Evolutionary conservation across 2,797 vertebrate species (phyloP).

Genomic region (Paramormyrops hopkinsi): DNA sequence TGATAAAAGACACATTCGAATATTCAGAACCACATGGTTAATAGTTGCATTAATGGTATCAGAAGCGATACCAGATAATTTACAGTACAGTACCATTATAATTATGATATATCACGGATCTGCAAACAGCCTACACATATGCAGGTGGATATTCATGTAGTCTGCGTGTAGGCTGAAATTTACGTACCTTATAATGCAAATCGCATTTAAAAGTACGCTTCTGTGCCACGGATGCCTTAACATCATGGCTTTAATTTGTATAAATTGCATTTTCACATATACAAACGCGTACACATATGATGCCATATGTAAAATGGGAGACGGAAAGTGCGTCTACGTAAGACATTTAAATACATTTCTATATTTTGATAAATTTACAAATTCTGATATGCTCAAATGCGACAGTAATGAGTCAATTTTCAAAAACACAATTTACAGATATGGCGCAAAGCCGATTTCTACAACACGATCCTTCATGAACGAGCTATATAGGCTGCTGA

Average conservation of each 20-base stretch:
- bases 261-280: background rate
- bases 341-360: background rate
- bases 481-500: background rate
- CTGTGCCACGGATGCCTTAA: background rate
- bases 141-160: background rate
- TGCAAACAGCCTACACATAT: constrained; percentile 7
- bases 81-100: background rate
- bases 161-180: background rate
- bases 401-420: constrained; percentile 48
- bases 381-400: constrained; percentile 39
- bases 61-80: background rate
- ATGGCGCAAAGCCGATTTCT: background rate
- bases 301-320: background rate
- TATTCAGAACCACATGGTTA: background rate
- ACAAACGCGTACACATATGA: background rate
- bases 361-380: constrained; percentile 30
- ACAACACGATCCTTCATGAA: background rate
- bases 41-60: background rate
- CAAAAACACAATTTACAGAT: constrained; percentile 21
- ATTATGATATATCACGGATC: background rate
- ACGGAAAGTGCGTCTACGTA: background rate
- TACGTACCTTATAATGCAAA: background rate
- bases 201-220: background rate
- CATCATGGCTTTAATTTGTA: background rate
- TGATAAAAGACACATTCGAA: constrained; percentile 9